Conservation (phyloP, 2,888 invertebrate species). For the Hemicrepidius hirtus region DNA sequence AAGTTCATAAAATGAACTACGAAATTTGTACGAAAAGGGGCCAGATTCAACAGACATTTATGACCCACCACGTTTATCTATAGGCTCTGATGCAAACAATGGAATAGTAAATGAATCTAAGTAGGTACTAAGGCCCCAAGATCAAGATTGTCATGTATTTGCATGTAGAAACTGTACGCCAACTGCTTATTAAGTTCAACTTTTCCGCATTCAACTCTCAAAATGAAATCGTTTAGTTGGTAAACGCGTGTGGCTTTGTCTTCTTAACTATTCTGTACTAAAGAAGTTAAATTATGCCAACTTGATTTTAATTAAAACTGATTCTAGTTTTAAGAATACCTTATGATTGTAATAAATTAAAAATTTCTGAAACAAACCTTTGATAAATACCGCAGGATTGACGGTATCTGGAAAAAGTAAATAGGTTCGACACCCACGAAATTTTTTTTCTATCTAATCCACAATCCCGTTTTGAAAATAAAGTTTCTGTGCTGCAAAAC, state of each 20-base stretch:
- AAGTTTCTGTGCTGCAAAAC: too few species aligned
- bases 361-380: too few species aligned
- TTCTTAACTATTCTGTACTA: neutral
- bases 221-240: neutral
- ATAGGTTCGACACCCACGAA: too few species aligned
- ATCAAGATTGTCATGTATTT: conserved; percentile 26
- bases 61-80: conserved; percentile 30
- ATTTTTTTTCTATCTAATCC: too few species aligned
- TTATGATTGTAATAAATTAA: too few species aligned
- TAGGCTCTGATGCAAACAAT: conserved; percentile 35
- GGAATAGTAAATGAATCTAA: conserved; percentile 26
- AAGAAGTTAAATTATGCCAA: too few species aligned
- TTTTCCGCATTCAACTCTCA: neutral
- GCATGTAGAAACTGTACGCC: conserved; percentile 22
- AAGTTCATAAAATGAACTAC: conserved; percentile 44
- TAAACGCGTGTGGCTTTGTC: neutral
- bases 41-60: conserved; percentile 30
- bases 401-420: too few species aligned
- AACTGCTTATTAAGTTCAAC: conserved; percentile 6
- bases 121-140: neutral
- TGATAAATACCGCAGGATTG: too few species aligned
- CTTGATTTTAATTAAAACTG: too few species aligned
- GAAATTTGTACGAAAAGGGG: conserved; percentile 38
- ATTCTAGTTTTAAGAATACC: too few species aligned
- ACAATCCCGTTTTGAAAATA: too few species aligned